phyloP scores from a whole-genome alignment of 2,113 vertebrate genomes.

The Microtus pennsylvanicus region DNA sequence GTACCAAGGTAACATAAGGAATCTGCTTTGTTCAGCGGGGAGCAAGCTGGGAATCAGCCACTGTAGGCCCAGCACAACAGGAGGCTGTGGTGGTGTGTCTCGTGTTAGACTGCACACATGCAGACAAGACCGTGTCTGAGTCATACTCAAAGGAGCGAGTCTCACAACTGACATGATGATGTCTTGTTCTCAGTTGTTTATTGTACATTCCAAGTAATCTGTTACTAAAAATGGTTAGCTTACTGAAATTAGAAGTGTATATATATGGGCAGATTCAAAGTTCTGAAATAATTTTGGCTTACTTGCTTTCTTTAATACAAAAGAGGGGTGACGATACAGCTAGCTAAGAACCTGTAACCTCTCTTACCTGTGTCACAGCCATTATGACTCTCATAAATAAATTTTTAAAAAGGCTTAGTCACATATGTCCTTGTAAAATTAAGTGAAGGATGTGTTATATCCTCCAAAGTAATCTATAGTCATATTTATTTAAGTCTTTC shows the following conservation, averaged over 20 bases:
- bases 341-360: not conserved
- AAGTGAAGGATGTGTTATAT: not conserved
- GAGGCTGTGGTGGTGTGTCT: not conserved
- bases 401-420: not conserved
- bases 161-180: not conserved
- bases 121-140: not conserved
- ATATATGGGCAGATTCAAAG: not conserved
- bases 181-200: slow-evolving; percentile 6
- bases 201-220: not conserved
- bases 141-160: not conserved
- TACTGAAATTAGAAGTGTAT: not conserved
- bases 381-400: not conserved
- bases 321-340: not conserved
- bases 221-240: slow-evolving; percentile 21
- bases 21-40: not conserved
- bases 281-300: not conserved
- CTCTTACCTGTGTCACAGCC: not conserved
- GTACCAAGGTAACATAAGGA: not conserved
- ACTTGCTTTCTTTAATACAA: not conserved
- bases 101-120: not conserved
- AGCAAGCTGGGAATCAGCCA: not conserved
- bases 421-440: not conserved
- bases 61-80: not conserved
- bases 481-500: not conserved
- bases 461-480: not conserved